Base-by-base conservation (phyloP, 37 sponge, comb jelly and placozoan species). In the Agelas oroides region DNA sequence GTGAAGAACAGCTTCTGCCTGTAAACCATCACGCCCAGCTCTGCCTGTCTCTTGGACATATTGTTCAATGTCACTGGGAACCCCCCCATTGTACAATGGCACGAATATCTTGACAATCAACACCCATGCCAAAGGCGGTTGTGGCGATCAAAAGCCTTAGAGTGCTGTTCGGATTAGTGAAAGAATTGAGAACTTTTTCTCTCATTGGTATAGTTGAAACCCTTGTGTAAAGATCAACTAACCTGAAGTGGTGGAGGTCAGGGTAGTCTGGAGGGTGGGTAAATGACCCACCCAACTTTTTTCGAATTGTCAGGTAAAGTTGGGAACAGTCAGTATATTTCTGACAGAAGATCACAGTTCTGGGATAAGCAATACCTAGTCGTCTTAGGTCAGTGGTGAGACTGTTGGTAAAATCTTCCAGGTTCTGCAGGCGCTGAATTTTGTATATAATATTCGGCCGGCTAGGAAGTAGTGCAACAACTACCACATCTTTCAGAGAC, bases 41-140 rank as follows among this genome's bases (percentile, higher is more conserved):
- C 85, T 24, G 16, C 85, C 67, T 12, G 59, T 75, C 36, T 84
- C 76, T 28, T 84, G 85, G 12, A 65, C 77, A 64, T 75, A 84
- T 5, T 65, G 35, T 53, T 84, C 85, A 24, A 75, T 53, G 36
- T 28, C 31, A 12, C 18, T n/a, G 65, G 85, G 76, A 19, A 58
- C n/a, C n/a, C 16, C 77, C 85, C 67, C 67, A 75, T 53, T 84
- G 85, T 33, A 84, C 17, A 2, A 76, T 52, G 24, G 46, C 28
- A 13, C 71, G 76, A 31, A 84, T 53, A 65, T 84, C 68, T 5
- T 38, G 61, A 61, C 75, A 83, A 41, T 74, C 84, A 32, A 83
- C 31, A 0, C 85, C 85, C 38, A 84, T 19, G 2, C 85, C 85
- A 76, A 75, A 84, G 24, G 85, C 76, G 24, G 36, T 57, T 28